Evolutionary conservation across 2,888 invertebrate species (phyloP), one percentile per base, ranked within the genome.

Genomic region (Malthinus flaveolus): DNA sequence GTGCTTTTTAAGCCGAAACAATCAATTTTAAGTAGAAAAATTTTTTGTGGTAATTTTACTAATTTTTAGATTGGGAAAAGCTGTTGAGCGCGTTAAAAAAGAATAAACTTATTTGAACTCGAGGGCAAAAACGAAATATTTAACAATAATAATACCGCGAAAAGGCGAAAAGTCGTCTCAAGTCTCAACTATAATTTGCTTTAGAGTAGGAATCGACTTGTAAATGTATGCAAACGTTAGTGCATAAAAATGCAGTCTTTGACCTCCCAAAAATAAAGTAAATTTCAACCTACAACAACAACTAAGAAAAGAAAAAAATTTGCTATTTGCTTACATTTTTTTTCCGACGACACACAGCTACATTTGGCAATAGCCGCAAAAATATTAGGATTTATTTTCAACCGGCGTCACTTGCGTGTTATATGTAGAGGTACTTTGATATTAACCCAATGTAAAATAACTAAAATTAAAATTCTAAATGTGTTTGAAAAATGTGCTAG

Each of bases 381-480:
- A 13, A 42, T 36, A 42, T 42, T 23, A 23, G 23, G 23, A 23
- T 23, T 23, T 23, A 23, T 42, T 42, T 42, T 42, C 39, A 42
- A 13, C 23, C 5, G 23, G 23, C 23, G 23, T 23, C 23, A 23
- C 5, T 23, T 23, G 23, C 3, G 23, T 23, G 13, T 42, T n/a
- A 42, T 23, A 15, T 37, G 12, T 37, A 13, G 37, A 37, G 37
- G 12, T 42, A 42, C 13, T 42, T 42, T 42, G 23, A 42, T 42
- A 42, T 42, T 23, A 23, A 42, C 15, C 39, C 9, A 42, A 42
- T 42, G 39, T 42, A 42, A 42, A 42, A 53, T 42, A 49, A 59
- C 62, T 56, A 62, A 59, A 59, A 62, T 62, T 62, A 62, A 62
- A 59, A 62, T 62, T 62, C 62, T 59, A 62, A 62, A 53, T 53